These are phyloP conservation scores for Drosophila erecta DNA, from an alignment of 1,140 invertebrate genomes.

Conservation along the genomic window DNA sequence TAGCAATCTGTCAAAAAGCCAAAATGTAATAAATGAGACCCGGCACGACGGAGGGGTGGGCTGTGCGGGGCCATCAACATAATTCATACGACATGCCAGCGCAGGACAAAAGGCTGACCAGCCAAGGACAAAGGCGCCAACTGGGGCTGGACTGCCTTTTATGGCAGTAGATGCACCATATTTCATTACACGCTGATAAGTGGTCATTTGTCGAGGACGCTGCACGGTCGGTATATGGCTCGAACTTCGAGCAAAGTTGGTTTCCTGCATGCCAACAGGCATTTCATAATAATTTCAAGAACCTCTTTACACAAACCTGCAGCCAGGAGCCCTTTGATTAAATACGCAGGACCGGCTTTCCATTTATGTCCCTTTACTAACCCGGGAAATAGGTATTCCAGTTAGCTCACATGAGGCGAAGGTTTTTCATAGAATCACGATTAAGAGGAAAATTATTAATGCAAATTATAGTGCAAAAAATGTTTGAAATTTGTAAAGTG, in stretches of 20 bases:
- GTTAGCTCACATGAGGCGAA: background rate
- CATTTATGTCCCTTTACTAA: constrained; percentile 9
- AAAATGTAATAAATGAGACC: constrained; percentile 79
- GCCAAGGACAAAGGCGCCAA: constrained; percentile 55
- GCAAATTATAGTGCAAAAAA: no score
- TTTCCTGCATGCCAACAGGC: constrained; percentile 77
- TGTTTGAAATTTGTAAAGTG: no score
- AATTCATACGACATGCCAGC: constrained; percentile 75
- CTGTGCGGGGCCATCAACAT: constrained; percentile 54
- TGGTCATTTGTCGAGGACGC: constrained; percentile 68
- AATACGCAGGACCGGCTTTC: constrained; percentile 48
- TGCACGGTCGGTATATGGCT: constrained; percentile 1
- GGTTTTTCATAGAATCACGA: constrained; percentile 22
- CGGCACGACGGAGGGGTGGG: background rate
- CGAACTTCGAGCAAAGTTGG: constrained; percentile 1
- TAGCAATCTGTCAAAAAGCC: constrained; percentile 82
- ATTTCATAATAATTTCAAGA: constrained; percentile 84
- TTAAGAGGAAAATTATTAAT: background rate
- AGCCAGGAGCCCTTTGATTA: constrained; percentile 32
- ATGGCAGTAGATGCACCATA: constrained; percentile 64
- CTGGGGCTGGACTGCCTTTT: constrained; percentile 40
- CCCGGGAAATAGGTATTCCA: background rate
- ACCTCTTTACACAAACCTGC: constrained; percentile 73
- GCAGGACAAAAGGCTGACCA: constrained; percentile 65
- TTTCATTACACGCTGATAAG: constrained; percentile 82